Evolutionary conservation across 2,888 invertebrate species (phyloP).

Genomic region (Drosophila hamatofila): DNA sequence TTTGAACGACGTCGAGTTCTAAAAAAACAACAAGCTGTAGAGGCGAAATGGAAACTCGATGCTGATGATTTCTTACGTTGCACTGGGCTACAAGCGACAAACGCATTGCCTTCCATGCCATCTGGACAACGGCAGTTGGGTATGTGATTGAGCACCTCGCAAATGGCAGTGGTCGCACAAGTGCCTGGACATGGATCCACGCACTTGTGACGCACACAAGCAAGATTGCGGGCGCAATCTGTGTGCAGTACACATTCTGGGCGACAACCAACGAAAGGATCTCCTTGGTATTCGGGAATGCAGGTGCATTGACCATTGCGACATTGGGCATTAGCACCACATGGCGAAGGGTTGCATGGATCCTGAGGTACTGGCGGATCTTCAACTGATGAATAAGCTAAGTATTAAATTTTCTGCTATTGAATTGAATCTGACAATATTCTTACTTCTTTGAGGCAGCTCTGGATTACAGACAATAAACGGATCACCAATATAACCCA

Average conservation of each 20-base stretch:
- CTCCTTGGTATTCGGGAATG: slow-evolving; percentile 88
- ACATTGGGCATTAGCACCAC: slow-evolving; percentile 90
- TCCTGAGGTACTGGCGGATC: slow-evolving; percentile 83
- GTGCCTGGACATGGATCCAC: slow-evolving; percentile 90
- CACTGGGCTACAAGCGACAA: slow-evolving; percentile 87
- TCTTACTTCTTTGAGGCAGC: slow-evolving; percentile 84
- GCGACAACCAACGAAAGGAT: slow-evolving; percentile 89
- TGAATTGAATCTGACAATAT: neutral
- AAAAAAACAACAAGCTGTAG: slow-evolving; percentile 37
- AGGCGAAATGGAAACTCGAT: neutral
- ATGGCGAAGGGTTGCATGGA: slow-evolving; percentile 90
- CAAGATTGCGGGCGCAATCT: slow-evolving; percentile 89
- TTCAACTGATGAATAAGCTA: slow-evolving; percentile 53
- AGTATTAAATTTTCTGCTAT: slow-evolving; percentile 2
- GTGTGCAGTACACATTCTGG: slow-evolving; percentile 90
- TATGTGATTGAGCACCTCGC: slow-evolving; percentile 91
- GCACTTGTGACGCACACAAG: slow-evolving; percentile 90
- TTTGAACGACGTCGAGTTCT: slow-evolving; percentile 70
- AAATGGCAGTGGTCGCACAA: slow-evolving; percentile 90
- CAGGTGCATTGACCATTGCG: slow-evolving; percentile 89
- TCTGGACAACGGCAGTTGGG: slow-evolving; percentile 88
- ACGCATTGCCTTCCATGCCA: slow-evolving; percentile 90
- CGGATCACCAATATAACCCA: slow-evolving; percentile 88
- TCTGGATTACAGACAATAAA: slow-evolving; percentile 87
- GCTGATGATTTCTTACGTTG: slow-evolving; percentile 85